Evolutionary conservation across 2,888 invertebrate genomes (phyloP).

Genomic region (Plebejus melissa): DNA sequence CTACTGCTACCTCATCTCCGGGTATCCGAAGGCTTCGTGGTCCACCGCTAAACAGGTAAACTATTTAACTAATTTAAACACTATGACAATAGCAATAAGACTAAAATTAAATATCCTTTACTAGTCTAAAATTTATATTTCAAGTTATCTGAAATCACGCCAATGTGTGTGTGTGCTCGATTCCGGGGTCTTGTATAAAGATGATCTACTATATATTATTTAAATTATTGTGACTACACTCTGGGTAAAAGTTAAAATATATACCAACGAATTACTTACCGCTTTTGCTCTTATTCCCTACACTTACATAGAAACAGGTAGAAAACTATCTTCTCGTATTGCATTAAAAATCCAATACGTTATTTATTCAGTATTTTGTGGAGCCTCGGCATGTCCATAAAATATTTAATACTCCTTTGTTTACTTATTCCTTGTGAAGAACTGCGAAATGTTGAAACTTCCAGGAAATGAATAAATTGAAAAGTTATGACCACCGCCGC

Average conservation of each 20-base stretch:
- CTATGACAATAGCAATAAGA: no score
- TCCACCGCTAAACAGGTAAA: constrained; percentile 65
- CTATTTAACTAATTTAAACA: not conserved
- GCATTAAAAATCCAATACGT: not conserved
- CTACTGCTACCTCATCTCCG: constrained; percentile 87
- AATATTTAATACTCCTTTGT: not conserved
- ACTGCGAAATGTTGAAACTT: not conserved
- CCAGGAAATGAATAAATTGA: not conserved
- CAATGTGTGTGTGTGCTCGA: no score
- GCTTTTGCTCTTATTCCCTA: no score
- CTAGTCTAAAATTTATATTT: no score
- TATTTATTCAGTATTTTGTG: constrained; percentile 3
- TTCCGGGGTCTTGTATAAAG: not conserved
- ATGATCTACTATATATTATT: not conserved
- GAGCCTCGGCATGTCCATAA: not conserved
- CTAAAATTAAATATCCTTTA: no score
- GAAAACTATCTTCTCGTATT: not conserved
- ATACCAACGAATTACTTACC: no score
- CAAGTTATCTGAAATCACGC: no score
- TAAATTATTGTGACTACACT: not conserved
- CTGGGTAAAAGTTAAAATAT: no score
- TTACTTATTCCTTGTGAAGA: not conserved
- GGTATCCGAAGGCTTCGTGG: constrained; percentile 89
- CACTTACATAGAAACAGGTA: not conserved
- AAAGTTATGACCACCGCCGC: not conserved